Evolutionary conservation across 2,113 vertebrate species (phyloP).

Genomic region (Miniopterus natalensis): DNA sequence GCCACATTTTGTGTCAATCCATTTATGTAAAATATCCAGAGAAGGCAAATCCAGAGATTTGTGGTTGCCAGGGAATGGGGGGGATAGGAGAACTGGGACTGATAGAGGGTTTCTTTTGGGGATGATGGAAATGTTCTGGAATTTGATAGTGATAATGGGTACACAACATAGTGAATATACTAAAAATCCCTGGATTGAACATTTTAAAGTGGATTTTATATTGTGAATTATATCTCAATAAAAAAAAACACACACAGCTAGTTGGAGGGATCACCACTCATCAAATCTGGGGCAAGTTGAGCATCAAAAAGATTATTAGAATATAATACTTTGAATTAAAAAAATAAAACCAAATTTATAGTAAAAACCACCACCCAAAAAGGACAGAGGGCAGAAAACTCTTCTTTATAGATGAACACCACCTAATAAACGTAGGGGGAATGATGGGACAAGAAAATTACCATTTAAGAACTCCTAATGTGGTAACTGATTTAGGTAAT

Average conservation of each 20-base stretch:
- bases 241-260: not conserved
- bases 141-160: not conserved
- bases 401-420: not conserved
- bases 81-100: not conserved
- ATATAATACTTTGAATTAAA: not conserved
- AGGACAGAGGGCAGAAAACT: not conserved
- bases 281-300: not conserved
- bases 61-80: not conserved
- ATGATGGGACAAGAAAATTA: not conserved
- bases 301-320: slow-evolving; percentile 1
- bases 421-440: not conserved
- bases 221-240: not conserved
- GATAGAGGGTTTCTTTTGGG: not conserved
- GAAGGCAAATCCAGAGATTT: not conserved
- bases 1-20: not conserved
- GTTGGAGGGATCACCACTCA: not conserved
- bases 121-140: not conserved
- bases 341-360: slow-evolving; percentile 3
- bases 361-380: not conserved
- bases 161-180: not conserved
- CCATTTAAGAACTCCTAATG: not conserved
- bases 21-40: not conserved
- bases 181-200: not conserved
- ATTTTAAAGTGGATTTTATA: not conserved
- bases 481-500: not conserved